phyloP scores from a whole-genome alignment of 2,888 invertebrate species.

The Polymixis lichenea region DNA sequence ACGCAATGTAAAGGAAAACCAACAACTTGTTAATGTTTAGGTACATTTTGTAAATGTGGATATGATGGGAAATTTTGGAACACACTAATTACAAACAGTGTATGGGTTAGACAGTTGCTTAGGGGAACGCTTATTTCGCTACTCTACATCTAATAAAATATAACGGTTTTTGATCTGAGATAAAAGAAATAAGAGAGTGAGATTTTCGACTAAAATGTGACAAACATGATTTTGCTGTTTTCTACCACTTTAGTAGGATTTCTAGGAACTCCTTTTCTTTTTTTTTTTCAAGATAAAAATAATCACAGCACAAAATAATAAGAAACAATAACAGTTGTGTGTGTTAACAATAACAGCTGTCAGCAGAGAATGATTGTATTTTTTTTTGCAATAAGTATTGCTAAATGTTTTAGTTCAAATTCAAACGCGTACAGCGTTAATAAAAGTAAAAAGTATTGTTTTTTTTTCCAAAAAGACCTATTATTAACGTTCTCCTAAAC shows the following conservation, averaged over 20 bases:
- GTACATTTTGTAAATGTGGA: slow-evolving; percentile 1
- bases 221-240: not conserved
- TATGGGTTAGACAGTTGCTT: slow-evolving; percentile 8
- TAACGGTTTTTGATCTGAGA: not conserved
- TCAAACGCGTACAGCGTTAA: no score
- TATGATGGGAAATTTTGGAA: not conserved
- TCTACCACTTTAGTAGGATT: slow-evolving; percentile 43
- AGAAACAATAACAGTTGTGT: no score
- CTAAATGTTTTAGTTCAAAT: no score
- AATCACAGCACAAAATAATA: no score
- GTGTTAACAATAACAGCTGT: no score
- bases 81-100: slow-evolving; percentile 53
- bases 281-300: no score
- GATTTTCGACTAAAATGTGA: no score
- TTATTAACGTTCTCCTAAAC: slow-evolving; percentile 16
- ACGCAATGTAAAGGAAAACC: slow-evolving; percentile 78
- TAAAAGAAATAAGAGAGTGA: not conserved
- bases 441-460: no score
- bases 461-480: no score
- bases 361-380: no score
- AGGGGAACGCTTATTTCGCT: slow-evolving; percentile 2
- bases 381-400: no score
- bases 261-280: no score
- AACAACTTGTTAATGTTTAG: slow-evolving; percentile 65
- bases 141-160: not conserved